Conservation (phyloP, 2,888 invertebrate genomes). For the Cecidostiba fungosa region DNA sequence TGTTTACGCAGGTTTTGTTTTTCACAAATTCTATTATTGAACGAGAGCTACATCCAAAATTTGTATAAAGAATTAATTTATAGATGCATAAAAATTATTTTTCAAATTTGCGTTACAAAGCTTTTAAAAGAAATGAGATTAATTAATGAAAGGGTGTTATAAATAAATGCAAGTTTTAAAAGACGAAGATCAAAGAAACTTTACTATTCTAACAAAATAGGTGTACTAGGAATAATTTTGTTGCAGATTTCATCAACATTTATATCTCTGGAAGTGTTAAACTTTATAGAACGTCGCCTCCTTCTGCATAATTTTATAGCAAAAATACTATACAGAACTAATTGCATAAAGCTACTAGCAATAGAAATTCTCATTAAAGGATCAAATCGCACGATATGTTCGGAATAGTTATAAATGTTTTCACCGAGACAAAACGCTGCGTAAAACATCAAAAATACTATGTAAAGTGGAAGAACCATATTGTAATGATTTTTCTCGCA, state of each 20-base stretch:
- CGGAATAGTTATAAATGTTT: not conserved
- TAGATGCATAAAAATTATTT: too few relatives aligned
- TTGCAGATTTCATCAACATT: not conserved
- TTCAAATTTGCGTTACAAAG: too few relatives aligned
- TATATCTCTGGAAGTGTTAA: not conserved
- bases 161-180: too few relatives aligned
- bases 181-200: too few relatives aligned
- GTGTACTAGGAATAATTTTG: not conserved
- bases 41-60: too few relatives aligned
- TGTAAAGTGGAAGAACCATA: not conserved
- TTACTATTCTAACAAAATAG: not conserved
- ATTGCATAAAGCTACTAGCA: not conserved
- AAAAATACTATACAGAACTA: not conserved
- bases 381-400: not conserved
- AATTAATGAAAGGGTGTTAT: too few relatives aligned
- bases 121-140: too few relatives aligned
- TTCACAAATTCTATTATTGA: too few relatives aligned
- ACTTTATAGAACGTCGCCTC: not conserved
- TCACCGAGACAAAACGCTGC: not conserved
- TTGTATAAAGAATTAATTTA: too few relatives aligned
- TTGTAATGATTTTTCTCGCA: not conserved
- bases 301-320: not conserved
- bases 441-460: not conserved
- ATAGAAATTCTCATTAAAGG: not conserved
- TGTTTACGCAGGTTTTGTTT: too few relatives aligned